Evolutionary conservation across 1,140 invertebrate species (phyloP).

Genomic region (Drosophila elegans): DNA sequence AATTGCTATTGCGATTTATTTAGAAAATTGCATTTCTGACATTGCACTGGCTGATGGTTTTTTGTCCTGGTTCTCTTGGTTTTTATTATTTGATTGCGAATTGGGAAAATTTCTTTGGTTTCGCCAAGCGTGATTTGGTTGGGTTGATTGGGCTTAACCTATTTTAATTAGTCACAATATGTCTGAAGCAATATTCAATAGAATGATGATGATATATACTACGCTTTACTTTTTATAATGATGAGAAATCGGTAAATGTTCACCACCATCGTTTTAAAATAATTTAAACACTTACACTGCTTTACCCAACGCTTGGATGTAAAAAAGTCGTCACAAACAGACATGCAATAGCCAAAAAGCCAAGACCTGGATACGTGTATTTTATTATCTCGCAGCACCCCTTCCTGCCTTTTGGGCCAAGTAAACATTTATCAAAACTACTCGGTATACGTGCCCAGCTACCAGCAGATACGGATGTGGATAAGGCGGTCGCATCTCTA

Average conservation of each 20-base stretch:
- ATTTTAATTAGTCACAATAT: too few species aligned
- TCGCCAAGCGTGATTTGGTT: background rate
- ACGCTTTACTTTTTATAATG: too few species aligned
- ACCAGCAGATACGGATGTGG: slow-evolving; percentile 34
- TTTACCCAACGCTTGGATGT: background rate
- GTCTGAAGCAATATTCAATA: too few species aligned
- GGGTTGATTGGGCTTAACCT: background rate
- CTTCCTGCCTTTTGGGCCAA: slow-evolving; percentile 2
- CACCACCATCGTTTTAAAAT: background rate
- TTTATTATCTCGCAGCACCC: slow-evolving; percentile 62
- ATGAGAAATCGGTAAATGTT: too few species aligned
- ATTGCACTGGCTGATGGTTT: slow-evolving; percentile 44
- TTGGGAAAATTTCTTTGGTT: slow-evolving; percentile 3
- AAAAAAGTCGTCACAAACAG: slow-evolving; percentile 22
- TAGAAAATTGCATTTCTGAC: slow-evolving; percentile 63
- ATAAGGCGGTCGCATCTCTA: slow-evolving; percentile 33
- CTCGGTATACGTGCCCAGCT: slow-evolving; percentile 37
- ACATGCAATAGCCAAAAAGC: slow-evolving; percentile 27
- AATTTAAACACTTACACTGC: background rate
- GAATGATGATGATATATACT: too few species aligned
- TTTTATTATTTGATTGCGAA: background rate
- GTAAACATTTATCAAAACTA: slow-evolving; percentile 48
- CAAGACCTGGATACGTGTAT: slow-evolving; percentile 60
- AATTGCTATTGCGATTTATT: slow-evolving; percentile 51
- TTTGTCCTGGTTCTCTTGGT: background rate